phyloP scores from a whole-genome alignment of 1,140 invertebrate species.

The Pseudomyrmex sp. region DNA sequence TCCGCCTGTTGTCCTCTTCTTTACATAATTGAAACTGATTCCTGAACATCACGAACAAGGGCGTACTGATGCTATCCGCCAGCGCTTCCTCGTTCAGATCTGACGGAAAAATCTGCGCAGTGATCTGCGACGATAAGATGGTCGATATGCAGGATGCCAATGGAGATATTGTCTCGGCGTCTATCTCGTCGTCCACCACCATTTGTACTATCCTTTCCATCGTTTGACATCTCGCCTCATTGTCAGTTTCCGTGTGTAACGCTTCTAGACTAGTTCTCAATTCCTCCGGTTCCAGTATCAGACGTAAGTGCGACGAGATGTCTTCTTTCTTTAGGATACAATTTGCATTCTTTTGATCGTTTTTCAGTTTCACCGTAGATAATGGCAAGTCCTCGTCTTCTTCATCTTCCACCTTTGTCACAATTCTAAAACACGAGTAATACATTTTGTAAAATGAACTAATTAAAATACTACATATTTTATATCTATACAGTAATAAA shows the following conservation, averaged over 20 bases:
- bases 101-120: constrained; percentile 84
- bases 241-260: constrained; percentile 88
- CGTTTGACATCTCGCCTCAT: constrained; percentile 88
- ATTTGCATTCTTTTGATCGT: constrained; percentile 80
- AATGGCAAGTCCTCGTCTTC: constrained; percentile 95
- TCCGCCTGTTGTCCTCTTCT: constrained; percentile 92
- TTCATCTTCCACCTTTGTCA: constrained; percentile 87
- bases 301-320: constrained; percentile 84
- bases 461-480: neutral
- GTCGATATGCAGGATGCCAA: constrained; percentile 86
- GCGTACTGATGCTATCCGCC: constrained; percentile 92
- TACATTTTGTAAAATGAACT: neutral
- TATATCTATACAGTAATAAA: neutral
- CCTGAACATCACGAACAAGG: constrained; percentile 93
- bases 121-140: constrained; percentile 85
- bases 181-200: constrained; percentile 88
- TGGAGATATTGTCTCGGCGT: constrained; percentile 87
- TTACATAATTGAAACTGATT: constrained; percentile 89
- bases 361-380: constrained; percentile 88
- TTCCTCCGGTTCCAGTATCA: constrained; percentile 87
- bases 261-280: constrained; percentile 88
- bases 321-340: constrained; percentile 83
- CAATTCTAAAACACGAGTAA: constrained; percentile 75
- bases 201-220: constrained; percentile 90
- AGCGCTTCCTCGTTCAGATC: constrained; percentile 86